Evolutionary conservation across 2,113 vertebrate species (phyloP).

Genomic region (Archilochus colubris): DNA sequence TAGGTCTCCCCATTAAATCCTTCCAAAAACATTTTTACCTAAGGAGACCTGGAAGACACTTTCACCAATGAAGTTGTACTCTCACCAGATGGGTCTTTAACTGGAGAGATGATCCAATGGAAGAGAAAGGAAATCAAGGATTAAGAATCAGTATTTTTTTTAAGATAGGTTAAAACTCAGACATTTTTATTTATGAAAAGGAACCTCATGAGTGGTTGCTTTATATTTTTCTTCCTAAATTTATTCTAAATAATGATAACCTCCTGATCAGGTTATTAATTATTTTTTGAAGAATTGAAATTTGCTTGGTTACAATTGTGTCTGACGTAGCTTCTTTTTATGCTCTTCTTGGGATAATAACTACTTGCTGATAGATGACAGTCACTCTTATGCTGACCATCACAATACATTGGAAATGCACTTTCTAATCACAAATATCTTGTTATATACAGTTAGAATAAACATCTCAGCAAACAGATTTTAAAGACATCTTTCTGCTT

Average conservation of each 20-base stretch:
- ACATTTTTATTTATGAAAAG: too few species aligned
- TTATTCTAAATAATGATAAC: neutral
- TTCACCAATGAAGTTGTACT: neutral
- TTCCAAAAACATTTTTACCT: neutral
- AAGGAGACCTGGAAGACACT: neutral
- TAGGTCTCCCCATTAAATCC: neutral
- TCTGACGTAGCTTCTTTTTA: neutral
- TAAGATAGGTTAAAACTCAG: neutral
- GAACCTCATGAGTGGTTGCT: neutral
- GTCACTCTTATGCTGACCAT: neutral
- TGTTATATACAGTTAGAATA: neutral
- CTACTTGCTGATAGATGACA: neutral
- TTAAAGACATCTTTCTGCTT: neutral
- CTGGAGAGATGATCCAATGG: neutral
- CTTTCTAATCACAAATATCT: neutral
- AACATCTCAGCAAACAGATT: neutral
- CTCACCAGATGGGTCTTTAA: neutral
- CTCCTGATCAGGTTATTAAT: neutral
- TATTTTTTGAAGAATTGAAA: neutral
- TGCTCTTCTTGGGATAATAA: neutral
- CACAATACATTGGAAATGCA: neutral
- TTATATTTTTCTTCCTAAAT: neutral
- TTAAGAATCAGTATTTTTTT: neutral
- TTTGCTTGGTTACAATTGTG: neutral
- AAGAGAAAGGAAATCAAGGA: neutral